phyloP scores from a whole-genome alignment of 1,140 invertebrate genomes.

The Helicoverpa armigera region DNA sequence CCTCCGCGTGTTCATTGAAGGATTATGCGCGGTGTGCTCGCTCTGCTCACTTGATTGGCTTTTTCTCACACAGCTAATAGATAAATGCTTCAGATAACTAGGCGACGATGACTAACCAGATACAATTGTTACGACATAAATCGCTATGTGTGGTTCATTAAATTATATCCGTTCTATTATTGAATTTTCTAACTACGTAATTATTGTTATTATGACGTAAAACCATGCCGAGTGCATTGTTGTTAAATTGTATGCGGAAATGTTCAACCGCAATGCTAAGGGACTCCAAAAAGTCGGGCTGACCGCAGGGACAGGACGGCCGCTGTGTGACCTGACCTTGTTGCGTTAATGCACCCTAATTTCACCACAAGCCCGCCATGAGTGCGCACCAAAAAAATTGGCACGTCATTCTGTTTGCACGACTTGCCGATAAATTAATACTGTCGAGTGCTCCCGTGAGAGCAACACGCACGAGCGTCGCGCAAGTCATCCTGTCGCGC shows the following conservation, averaged over 20 bases:
- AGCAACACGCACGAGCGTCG: conserved; percentile 71
- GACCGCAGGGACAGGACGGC: conserved; percentile 65
- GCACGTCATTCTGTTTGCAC: conserved; percentile 82
- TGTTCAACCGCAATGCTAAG: conserved; percentile 64
- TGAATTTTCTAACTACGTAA: conserved; percentile 33
- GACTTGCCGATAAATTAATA: conserved; percentile 83
- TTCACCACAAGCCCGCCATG: conserved; percentile 71
- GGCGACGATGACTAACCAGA: conserved; percentile 46
- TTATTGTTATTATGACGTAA: conserved; percentile 24
- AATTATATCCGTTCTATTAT: conserved; percentile 31
- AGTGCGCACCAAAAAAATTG: conserved; percentile 72
- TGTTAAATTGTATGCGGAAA: conserved; percentile 64
- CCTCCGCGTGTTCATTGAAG: conserved; percentile 65
- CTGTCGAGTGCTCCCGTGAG: conserved; percentile 72
- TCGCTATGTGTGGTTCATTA: conserved; percentile 35
- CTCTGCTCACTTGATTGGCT: conserved; percentile 60
- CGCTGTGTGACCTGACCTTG: conserved; percentile 73
- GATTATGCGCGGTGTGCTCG: conserved; percentile 61
- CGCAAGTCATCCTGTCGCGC: conserved; percentile 62
- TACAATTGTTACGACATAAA: conserved; percentile 41
- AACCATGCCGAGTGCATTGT: conserved; percentile 44
- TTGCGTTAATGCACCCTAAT: conserved; percentile 85
- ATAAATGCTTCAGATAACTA: conserved; percentile 72
- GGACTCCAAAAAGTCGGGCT: conserved; percentile 62
- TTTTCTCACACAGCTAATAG: conserved; percentile 69